Evolutionary conservation across 2,888 invertebrate species (phyloP).

Genomic region (Mesochorus sp.): DNA sequence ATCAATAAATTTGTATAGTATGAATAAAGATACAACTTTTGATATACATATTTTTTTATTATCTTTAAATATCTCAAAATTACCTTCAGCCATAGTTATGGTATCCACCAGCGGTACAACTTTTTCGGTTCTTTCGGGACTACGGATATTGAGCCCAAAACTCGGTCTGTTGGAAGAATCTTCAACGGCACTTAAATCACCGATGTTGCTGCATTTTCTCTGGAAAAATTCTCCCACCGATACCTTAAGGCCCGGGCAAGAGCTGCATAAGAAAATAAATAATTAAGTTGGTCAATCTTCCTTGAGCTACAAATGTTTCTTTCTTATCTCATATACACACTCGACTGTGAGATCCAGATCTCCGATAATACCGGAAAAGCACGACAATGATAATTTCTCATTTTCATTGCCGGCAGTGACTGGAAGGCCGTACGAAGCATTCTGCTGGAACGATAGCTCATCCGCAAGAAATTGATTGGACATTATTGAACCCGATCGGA

Average conservation of each 20-base stretch:
- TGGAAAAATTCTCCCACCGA: constrained; percentile 83
- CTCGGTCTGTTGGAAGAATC: constrained; percentile 69
- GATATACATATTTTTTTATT: neutral
- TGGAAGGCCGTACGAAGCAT: constrained; percentile 69
- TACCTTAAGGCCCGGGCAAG: constrained; percentile 73
- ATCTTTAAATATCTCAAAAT: constrained; percentile 3
- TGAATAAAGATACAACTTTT: neutral
- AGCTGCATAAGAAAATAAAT: constrained; percentile 63
- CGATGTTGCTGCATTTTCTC: constrained; percentile 80
- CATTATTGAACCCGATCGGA: constrained; percentile 79
- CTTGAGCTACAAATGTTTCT: neutral
- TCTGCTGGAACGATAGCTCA: constrained; percentile 81
- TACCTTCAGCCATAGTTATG: constrained; percentile 73
- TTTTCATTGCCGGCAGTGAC: constrained; percentile 63
- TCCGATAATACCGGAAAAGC: constrained; percentile 78
- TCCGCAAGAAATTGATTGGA: constrained; percentile 80
- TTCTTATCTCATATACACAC: constrained; percentile 54
- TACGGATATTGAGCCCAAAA: constrained; percentile 70
- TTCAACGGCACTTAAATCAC: constrained; percentile 69
- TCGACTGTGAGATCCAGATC: constrained; percentile 75
- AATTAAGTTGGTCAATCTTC: neutral
- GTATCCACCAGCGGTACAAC: constrained; percentile 72
- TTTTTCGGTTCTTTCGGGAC: constrained; percentile 70
- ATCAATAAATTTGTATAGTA: neutral
- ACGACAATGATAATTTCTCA: constrained; percentile 75